A percentile compares a stretch with the other conserved stretches of the same genome.
Conservation (phyloP, 1,140 invertebrate species). For the Subanguina moxae region DNA sequence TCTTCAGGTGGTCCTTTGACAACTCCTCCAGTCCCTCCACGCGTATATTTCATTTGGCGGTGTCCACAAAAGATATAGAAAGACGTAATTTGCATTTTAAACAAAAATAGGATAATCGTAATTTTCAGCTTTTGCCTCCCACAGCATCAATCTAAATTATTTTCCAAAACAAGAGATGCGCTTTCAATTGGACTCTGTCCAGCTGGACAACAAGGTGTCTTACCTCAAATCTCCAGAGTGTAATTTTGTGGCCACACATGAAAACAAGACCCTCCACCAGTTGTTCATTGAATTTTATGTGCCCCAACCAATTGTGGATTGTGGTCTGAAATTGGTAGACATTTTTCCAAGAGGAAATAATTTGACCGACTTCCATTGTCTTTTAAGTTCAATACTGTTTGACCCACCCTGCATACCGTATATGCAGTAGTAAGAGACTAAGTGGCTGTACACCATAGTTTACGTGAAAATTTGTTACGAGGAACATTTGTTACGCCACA, state of each 20-base stretch:
- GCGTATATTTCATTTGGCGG: background rate
- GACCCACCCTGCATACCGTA: too few relatives aligned
- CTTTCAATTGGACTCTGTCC: background rate
- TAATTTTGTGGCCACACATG: background rate
- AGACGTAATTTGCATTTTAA: background rate
- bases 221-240: background rate
- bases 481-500: too few relatives aligned
- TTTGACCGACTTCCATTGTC: too few relatives aligned
- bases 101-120: background rate
- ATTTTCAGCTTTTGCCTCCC: background rate
- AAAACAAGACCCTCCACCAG: background rate
- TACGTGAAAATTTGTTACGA: too few relatives aligned
- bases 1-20: background rate
- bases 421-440: too few relatives aligned
- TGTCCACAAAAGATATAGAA: background rate
- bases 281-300: constrained; percentile 2
- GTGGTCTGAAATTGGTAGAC: background rate
- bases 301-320: background rate
- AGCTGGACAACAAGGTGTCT: constrained; percentile 1
- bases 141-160: background rate
- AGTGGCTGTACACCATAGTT: too few relatives aligned
- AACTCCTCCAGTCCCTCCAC: background rate
- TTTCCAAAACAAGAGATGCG: background rate
- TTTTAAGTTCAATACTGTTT: too few relatives aligned
- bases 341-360: too few relatives aligned